Evolutionary conservation across 2,888 invertebrate genomes (phyloP).

Genomic region (Periphyllus acericola): DNA sequence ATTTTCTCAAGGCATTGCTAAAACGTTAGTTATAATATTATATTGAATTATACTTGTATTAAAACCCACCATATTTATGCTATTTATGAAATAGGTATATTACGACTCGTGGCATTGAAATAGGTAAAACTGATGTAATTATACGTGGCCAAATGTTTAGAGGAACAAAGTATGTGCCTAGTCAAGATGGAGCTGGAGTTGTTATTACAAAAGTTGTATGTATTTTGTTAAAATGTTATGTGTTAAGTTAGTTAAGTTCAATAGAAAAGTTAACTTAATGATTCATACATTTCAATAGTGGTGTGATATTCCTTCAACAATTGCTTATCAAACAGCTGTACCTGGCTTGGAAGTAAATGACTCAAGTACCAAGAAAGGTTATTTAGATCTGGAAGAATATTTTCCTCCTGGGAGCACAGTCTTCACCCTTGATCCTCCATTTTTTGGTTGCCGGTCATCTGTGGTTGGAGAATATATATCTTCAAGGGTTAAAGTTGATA

Average conservation of each 20-base stretch:
- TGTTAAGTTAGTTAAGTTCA: too few species aligned
- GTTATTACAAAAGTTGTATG: constrained; percentile 54
- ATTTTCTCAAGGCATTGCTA: constrained; percentile 30
- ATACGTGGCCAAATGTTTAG: constrained; percentile 79
- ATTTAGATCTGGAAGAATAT: constrained; percentile 71
- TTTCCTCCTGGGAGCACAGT: constrained; percentile 77
- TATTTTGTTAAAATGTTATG: constrained; percentile 29
- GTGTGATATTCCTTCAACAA: constrained; percentile 26
- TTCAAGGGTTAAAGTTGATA: constrained; percentile 72
- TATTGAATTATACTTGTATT: neutral
- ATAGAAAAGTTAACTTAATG: too few species aligned
- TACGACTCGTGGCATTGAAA: constrained; percentile 78
- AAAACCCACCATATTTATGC: neutral
- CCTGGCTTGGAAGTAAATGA: constrained; percentile 70
- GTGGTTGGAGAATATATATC: constrained; percentile 69
- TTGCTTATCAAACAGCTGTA: constrained; percentile 73
- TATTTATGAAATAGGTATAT: constrained; percentile 58
- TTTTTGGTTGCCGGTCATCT: constrained; percentile 83
- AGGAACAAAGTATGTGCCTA: constrained; percentile 74
- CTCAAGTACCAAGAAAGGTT: constrained; percentile 67
- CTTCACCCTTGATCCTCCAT: constrained; percentile 81
- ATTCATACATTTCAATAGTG: constrained; percentile 36
- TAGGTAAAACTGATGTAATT: constrained; percentile 75
- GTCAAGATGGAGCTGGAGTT: constrained; percentile 70
- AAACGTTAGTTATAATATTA: constrained; percentile 23